Base-by-base conservation (phyloP, 2,888 invertebrate species). In the Eledona agricola region DNA sequence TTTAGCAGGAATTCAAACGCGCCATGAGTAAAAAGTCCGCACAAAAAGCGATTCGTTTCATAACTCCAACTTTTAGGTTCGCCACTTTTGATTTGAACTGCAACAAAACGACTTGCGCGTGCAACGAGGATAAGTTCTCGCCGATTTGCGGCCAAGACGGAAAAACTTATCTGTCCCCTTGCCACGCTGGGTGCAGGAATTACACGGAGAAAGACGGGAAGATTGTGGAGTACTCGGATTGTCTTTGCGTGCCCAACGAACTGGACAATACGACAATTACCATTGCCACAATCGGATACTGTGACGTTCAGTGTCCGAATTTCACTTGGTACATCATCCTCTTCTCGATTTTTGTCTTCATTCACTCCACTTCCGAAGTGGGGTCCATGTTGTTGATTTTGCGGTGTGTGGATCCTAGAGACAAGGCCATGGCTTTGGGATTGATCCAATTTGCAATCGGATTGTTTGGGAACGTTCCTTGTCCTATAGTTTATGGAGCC, bases 341-440 rank as follows among this genome's bases (percentile, higher is more conserved):
- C 49, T 94, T 95, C 79, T 92, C 93, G 6, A 80, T 90, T 61
- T 86, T 93, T 72, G 94, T 94, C 74, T 91, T 95, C 77, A 88
- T 93, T 66, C 94, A 94, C 77, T 93, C 94, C 56, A 94, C 92
- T 42, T 92, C 92, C 17, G 95, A 95, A 76, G 94, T 94, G 34
- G 94, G 94, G 51, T 89, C 92, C 35, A 93, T 94, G 84, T 76
- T 95, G 65, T 82, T 95, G 56, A 93, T 93, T 54, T 85, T 95
- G 75, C 85, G 94, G 40, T 94, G 94, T 73, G 94, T 94, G 6
- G 91, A 93, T 75, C 92, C 93, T 20, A 83, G 87, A 80, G 94
- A 95, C 73, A 95, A 95, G 76, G 93, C 94, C 43, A 93, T 95
- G 93, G 95, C 94, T 54, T 84, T 95, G 77, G 94, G 94, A 15